Conservation (phyloP, 2,888 invertebrate genomes). For the Laspeyria flexula region DNA sequence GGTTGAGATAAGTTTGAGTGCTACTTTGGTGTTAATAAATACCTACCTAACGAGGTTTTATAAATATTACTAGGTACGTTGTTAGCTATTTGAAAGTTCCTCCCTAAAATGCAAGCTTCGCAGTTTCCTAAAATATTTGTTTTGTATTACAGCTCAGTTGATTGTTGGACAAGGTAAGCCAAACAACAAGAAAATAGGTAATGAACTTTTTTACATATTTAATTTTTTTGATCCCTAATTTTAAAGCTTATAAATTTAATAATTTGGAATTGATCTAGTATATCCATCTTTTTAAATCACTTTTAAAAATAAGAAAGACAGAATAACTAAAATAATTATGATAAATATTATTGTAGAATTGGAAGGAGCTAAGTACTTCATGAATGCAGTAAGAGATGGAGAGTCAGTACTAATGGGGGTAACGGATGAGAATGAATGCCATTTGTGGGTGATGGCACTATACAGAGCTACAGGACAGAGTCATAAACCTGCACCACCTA, state of each 20-base stretch:
- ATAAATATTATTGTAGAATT: conserved; percentile 87
- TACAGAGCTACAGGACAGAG: conserved; percentile 99
- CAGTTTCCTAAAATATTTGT: conserved; percentile 40
- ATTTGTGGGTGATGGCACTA: conserved; percentile 99
- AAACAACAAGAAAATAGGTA: conserved; percentile 54
- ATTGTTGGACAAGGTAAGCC: conserved; percentile 96
- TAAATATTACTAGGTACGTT: too few relatives aligned
- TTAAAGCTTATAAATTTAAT: background rate
- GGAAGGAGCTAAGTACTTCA: conserved; percentile 97
- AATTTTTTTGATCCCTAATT: conserved; percentile 13
- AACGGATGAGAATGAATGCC: conserved; percentile 98
- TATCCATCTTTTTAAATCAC: background rate
- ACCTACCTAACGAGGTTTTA: too few relatives aligned
- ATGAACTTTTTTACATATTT: conserved; percentile 47
- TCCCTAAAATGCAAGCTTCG: too few relatives aligned
- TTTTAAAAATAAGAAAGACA: background rate
- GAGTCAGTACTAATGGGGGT: conserved; percentile 98
- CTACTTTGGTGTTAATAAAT: too few relatives aligned
- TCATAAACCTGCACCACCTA: conserved; percentile 98
- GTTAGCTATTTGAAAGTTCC: too few relatives aligned
- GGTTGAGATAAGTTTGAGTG: too few relatives aligned
- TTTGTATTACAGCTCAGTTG: conserved; percentile 90
- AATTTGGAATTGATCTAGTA: too few relatives aligned
- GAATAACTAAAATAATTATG: background rate
- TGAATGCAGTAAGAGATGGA: conserved; percentile 99